phyloP scores from a whole-genome alignment of 2,888 invertebrate genomes.

The Tachina lurida region DNA sequence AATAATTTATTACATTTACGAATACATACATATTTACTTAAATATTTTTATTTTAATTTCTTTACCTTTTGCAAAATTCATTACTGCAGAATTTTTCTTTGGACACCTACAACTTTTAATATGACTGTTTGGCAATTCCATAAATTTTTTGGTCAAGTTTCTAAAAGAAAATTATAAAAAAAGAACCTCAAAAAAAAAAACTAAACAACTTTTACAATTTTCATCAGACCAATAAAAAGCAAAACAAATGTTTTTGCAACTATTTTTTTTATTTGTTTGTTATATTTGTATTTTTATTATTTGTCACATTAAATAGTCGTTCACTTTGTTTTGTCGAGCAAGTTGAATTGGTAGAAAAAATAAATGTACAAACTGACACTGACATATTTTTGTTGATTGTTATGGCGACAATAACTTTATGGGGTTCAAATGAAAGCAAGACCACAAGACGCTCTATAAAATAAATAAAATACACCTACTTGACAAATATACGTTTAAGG shows the following conservation, averaged over 20 bases:
- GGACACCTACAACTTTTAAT: slow-evolving; percentile 24
- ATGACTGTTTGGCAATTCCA: not conserved
- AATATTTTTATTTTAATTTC: not conserved
- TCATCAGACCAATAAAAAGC: slow-evolving; percentile 49
- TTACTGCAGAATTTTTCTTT: slow-evolving; percentile 15
- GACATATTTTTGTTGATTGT: slow-evolving; percentile 63
- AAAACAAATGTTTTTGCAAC: slow-evolving; percentile 32
- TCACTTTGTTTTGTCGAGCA: slow-evolving; percentile 30
- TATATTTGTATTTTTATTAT: not conserved
- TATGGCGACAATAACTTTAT: slow-evolving; percentile 59
- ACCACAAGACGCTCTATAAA: slow-evolving; percentile 1
- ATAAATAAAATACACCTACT: not conserved
- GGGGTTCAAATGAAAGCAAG: slow-evolving; percentile 18
- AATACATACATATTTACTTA: not conserved
- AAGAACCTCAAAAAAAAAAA: not conserved
- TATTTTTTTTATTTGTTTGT: not conserved
- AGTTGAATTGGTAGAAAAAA: slow-evolving; percentile 38
- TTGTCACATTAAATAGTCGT: slow-evolving; percentile 36
- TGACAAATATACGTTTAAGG: not conserved
- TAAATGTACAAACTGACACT: slow-evolving; percentile 41
- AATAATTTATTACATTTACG: no score
- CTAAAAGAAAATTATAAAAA: not conserved
- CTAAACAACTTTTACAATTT: not conserved
- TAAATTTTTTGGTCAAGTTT: not conserved
- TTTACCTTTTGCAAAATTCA: slow-evolving; percentile 1